A percentile compares a stretch with the other conserved stretches of the same genome.
phyloP scores from a whole-genome alignment of 2,888 invertebrate species.

The Amaurobius ferox region DNA sequence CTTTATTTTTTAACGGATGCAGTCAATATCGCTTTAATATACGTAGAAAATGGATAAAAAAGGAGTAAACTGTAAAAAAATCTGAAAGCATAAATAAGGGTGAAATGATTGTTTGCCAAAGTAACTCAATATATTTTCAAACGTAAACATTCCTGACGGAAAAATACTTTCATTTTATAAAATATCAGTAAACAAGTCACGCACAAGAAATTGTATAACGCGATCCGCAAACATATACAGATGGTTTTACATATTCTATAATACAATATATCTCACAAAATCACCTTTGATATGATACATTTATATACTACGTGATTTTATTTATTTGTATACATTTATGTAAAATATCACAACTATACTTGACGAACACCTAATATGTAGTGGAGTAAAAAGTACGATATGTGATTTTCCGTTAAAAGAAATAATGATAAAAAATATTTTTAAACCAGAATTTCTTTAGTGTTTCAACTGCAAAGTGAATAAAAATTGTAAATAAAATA shows the following conservation, averaged over 20 bases:
- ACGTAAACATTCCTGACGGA: neutral
- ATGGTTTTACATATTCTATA: neutral
- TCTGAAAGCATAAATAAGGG: neutral
- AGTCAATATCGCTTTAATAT: neutral
- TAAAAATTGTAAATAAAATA: too few relatives aligned
- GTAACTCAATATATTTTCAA: constrained; percentile 2
- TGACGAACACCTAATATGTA: too few relatives aligned
- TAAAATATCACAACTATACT: too few relatives aligned
- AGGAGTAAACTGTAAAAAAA: neutral
- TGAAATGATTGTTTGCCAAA: neutral
- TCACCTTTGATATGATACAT: neutral
- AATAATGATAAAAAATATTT: too few relatives aligned
- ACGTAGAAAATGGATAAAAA: neutral
- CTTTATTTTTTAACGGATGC: neutral
- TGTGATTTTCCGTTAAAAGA: too few relatives aligned
- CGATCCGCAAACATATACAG: neutral
- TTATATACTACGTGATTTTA: neutral
- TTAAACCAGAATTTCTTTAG: too few relatives aligned
- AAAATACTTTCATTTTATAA: constrained; percentile 8
- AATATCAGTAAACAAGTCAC: neutral
- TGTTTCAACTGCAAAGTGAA: too few relatives aligned
- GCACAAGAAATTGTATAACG: neutral
- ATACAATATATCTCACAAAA: neutral
- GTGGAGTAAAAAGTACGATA: too few relatives aligned
- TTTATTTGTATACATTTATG: too few relatives aligned